Percentiles rank a stretch among this genome's conserved stretches.
Evolutionary conservation across 2,113 vertebrate species (phyloP).

Genomic region (Lasiurus cinereus): DNA sequence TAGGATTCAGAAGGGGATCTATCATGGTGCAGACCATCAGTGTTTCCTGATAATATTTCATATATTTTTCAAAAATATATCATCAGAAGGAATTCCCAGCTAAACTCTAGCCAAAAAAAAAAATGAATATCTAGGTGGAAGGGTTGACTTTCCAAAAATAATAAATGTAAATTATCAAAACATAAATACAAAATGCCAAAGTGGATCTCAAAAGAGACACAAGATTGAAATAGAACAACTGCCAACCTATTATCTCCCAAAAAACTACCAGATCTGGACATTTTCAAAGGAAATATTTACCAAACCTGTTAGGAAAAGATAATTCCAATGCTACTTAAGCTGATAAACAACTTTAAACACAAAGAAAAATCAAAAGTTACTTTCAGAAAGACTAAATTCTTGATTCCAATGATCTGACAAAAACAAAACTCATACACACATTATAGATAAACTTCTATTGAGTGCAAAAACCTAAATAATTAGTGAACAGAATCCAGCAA

Average conservation of each 20-base stretch:
- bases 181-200: not conserved
- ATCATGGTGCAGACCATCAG: not conserved
- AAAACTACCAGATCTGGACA: not conserved
- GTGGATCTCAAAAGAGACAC: not conserved
- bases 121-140: not conserved
- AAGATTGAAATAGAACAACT: not conserved
- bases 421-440: not conserved
- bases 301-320: not conserved
- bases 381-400: not conserved
- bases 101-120: not conserved
- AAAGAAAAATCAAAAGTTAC: not conserved
- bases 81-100: not conserved
- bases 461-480: not conserved
- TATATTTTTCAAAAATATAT: not conserved
- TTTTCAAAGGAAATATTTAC: not conserved
- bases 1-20: not conserved
- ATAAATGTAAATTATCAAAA: too few species aligned
- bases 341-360: not conserved
- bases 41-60: not conserved
- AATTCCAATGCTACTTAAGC: not conserved
- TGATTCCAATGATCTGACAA: not conserved
- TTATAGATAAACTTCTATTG: not conserved
- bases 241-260: not conserved
- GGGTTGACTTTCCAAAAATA: not conserved
- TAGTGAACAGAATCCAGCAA: not conserved